These are phyloP conservation scores for Glyphotaelius pellucidus DNA, from an alignment of 2,888 invertebrate genomes.

Conservation along the genomic window DNA sequence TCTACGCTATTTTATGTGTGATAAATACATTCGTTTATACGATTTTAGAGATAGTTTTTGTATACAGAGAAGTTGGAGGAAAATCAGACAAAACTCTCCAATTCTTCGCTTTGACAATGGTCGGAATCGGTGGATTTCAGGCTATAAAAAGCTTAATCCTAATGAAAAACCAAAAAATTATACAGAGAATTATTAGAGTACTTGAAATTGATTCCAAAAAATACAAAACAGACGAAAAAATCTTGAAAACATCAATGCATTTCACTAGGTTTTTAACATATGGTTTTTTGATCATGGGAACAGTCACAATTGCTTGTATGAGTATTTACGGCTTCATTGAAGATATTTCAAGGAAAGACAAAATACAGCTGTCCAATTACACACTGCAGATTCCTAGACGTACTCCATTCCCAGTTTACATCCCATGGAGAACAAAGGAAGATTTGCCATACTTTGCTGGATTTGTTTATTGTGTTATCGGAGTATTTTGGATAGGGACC, in stretches of 20 bases:
- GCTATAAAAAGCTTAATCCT: constrained; percentile 60
- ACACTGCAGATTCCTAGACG: constrained; percentile 57
- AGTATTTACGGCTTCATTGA: constrained; percentile 48
- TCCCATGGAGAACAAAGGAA: constrained; percentile 60
- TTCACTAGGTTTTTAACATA: constrained; percentile 60
- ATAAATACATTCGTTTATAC: constrained; percentile 61
- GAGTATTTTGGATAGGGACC: constrained; percentile 63
- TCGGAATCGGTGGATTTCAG: constrained; percentile 58
- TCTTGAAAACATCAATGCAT: constrained; percentile 52
- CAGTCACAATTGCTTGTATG: constrained; percentile 60
- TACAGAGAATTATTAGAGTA: constrained; percentile 61
- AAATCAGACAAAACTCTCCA: constrained; percentile 53
- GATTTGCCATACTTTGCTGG: constrained; percentile 52
- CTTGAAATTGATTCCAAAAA: constrained; percentile 60
- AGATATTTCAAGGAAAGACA: constrained; percentile 56
- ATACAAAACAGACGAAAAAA: constrained; percentile 50
- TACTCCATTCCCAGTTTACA: constrained; percentile 61
- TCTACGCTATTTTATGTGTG: constrained; percentile 54
- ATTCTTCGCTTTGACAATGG: constrained; percentile 60
- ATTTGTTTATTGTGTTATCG: constrained; percentile 56
- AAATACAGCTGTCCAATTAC: constrained; percentile 51
- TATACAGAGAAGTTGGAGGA: constrained; percentile 53
- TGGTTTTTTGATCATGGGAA: constrained; percentile 63
- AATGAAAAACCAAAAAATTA: constrained; percentile 63
- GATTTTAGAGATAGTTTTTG: constrained; percentile 58